Base-by-base conservation (phyloP, 2,113 vertebrate species). In the Perca fluviatilis region DNA sequence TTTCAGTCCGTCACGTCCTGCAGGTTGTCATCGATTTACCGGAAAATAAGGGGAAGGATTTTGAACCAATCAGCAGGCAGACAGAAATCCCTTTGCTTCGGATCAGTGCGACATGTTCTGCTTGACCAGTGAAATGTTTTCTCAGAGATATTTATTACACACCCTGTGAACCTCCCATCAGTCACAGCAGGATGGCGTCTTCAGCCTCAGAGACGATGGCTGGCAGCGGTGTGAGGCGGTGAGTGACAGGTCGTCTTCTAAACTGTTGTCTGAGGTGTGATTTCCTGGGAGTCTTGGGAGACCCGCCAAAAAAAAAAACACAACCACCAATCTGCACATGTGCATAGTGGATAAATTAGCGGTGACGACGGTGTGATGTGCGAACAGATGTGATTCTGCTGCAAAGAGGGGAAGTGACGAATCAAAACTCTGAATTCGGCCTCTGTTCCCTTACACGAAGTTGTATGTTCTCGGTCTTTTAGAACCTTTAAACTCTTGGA, bases 111-210 rank as follows among this genome's bases (percentile, higher is more conserved):
- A 61, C 86, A 80, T 2, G 82, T 83, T 84, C 82, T 74, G 84
- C 84, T 62, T 61, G 77, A 85, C 85, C 74, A 11, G 77, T 19
- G 77, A 79, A 69, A 80, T 69, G 72, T 69, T 87, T 83, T 74
- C 75, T 50, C 57, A 1, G 47, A 76, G 61, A 79, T 33, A 33
- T 33, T 33, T 71, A 79, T 85, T 85, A 79, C 74, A 85, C 71
- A 69, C 58, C 50, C 71, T 49, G 46, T 77, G 86, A 88, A 79
- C 72, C 86, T 84, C 58, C 79, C 84, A 85, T 88, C 86, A 85
- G 86, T 84, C 76, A 75, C 68, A 56, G 86, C 78, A 74, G 75
- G 84, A 53, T 30, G 74, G 64, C 16, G 71, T 27, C 33, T 75
- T 79, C 82, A 75, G 77, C 75, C 63, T 77, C 82, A 36, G 23